Conservation (phyloP, 2,888 invertebrate species). For the Trachelus troglodyta region DNA sequence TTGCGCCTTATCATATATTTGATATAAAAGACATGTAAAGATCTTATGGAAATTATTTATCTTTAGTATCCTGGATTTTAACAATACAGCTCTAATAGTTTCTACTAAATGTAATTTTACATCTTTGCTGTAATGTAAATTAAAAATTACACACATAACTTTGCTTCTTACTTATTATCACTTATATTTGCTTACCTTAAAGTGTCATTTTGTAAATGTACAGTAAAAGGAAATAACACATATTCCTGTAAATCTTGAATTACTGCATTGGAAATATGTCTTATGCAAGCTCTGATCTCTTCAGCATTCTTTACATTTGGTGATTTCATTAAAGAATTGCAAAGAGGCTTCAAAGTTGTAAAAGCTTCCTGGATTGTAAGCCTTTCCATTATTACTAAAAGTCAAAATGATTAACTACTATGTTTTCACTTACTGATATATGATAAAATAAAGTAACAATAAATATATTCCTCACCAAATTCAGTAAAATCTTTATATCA, state of each 20-base stretch:
- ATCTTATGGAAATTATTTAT: conserved; percentile 70
- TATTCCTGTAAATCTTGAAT: conserved; percentile 70
- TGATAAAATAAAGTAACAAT: background rate
- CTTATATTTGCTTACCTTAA: conserved; percentile 42
- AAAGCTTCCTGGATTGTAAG: conserved; percentile 41
- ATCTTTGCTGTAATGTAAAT: conserved; percentile 61
- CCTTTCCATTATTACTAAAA: conserved; percentile 37
- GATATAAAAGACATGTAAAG: conserved; percentile 68
- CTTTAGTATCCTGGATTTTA: conserved; percentile 67
- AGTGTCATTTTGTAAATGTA: conserved; percentile 52
- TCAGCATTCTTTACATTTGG: conserved; percentile 65
- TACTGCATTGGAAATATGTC: conserved; percentile 63
- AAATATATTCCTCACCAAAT: background rate
- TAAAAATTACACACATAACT: background rate
- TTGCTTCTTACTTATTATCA: background rate
- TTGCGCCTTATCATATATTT: conserved; percentile 70
- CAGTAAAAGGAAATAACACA: conserved; percentile 68
- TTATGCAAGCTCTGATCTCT: conserved; percentile 57
- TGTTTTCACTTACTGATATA: background rate
- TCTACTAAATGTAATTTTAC: conserved; percentile 69
- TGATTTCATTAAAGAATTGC: conserved; percentile 68
- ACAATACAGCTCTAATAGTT: conserved; percentile 67
- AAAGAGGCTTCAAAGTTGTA: conserved; percentile 68
- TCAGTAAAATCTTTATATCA: background rate
- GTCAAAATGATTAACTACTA: background rate